Base-by-base conservation (phyloP, 2,797 vertebrate genomes). In the Amniataba percoides region DNA sequence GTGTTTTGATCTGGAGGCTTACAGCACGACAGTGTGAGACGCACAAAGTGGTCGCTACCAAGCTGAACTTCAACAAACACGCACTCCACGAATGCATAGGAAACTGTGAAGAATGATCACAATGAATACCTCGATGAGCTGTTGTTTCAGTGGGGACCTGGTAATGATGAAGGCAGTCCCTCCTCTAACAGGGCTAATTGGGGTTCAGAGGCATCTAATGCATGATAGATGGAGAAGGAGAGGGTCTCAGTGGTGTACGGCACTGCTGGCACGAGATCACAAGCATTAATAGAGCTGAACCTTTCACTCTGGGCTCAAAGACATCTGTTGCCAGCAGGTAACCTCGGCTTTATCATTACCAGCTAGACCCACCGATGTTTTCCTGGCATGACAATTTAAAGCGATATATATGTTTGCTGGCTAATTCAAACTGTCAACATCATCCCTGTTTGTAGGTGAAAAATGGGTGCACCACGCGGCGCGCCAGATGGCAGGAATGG, bases 251-350 rank as follows among this genome's bases (percentile, higher is more conserved):
- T 71, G 90, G 90, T 89, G 85, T 76, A 55, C 71, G 87, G 80
- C 81, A 82, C 87, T 78, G 89, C 87, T 94, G 93, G 94, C 94
- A 89, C 78, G 78, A 88, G 91, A 94, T 94, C 92, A 92, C 89
- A 94, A 89, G 92, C 89, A 91, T 87, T 92, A 93, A 93, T 89
- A 89, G 92, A 93, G 89, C 84, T 75, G 79, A 87, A 91, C 87
- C 89, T 90, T 91, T 93, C 93, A 87, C 86, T 93, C 84, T 73
- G 85, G 82, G 80, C 88, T 84, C 71, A 93, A 92, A 92, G 93
- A 94, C 95, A 95, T 95, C 95, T 95, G 94, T 87, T 93, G 91
- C 87, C 94, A 93, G 94, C 93, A 92, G 94, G 93, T 92, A 85
- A 90, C 90, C 90, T 71, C 73, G 65, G 84, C 92, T 91, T 91